A percentile compares a stretch with the other conserved stretches of the same genome.
Evolutionary conservation across 2,888 invertebrate species (phyloP).

Genomic region (Yponomeuta plumbellus): DNA sequence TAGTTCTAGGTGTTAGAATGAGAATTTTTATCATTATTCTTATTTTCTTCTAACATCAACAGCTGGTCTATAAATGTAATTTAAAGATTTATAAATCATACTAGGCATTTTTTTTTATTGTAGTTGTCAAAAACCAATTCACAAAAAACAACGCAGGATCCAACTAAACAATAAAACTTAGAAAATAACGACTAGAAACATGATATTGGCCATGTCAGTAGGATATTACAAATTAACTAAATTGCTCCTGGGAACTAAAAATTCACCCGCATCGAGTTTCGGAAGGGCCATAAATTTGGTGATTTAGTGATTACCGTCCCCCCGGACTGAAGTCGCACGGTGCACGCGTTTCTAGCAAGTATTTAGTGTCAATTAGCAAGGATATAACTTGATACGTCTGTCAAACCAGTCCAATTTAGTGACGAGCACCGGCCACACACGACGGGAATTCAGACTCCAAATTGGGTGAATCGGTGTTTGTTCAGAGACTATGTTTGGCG

Average conservation of each 20-base stretch:
- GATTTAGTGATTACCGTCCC: conserved; percentile 4
- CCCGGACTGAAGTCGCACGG: not conserved
- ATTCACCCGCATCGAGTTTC: conserved; percentile 12
- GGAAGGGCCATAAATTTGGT: conserved; percentile 12
- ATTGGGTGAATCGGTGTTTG: not conserved
- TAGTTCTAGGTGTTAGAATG: not conserved
- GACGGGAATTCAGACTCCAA: conserved; percentile 24
- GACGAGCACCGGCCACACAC: conserved; percentile 8
- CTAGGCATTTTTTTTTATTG: no score
- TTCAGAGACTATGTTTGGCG: not conserved
- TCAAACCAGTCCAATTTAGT: conserved; percentile 4
- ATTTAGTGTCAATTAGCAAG: conserved; percentile 48
- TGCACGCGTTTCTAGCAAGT: conserved; percentile 7
- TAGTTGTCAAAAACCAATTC: not conserved
- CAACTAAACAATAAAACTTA: not conserved
- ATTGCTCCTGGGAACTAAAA: not conserved
- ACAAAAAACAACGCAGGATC: not conserved
- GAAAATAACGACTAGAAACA: not conserved
- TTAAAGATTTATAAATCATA: not conserved
- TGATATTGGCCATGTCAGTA: not conserved
- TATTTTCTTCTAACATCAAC: not conserved
- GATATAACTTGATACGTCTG: conserved; percentile 25
- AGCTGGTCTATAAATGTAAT: not conserved
- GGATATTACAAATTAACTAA: not conserved
- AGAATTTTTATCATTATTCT: not conserved